Evolutionary conservation across 2,113 vertebrate species (phyloP), one percentile per base, ranked within the genome.

Genomic region (Corynorhinus townsendii): DNA sequence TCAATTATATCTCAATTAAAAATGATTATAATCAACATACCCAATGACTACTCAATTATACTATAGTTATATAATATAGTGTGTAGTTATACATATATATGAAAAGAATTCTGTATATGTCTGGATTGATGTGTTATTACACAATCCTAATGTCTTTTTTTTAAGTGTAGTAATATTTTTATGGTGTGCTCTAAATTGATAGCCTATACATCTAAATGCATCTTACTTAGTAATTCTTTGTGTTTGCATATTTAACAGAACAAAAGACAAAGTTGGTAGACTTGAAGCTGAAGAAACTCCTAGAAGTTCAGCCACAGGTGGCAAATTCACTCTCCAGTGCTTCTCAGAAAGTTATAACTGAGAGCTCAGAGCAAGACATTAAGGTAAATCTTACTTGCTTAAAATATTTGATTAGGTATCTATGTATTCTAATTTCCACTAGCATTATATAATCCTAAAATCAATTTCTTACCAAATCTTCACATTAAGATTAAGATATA

Each of bases 281-380:
- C 97, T 98, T 99, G 97, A 99, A 99, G 97, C 98, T 99, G 97
- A 99, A 99, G 98, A 99, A 99, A 97, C 98, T 99, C 96, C 97
- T 98, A 88, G 99, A 99, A 96, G 92, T 98, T 97, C 98, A 98
- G 97, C 99, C 99, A 96, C 98, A 99, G 98, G 99, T 98, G 98
- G 97, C 97, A 96, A 98, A 98, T 97, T 99, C 98, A 79, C 85
- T 98, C 86, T 97, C 98, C 79, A 96, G 95, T 93, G 95, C 97
- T 96, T 89, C 97, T 97, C 98, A 98, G 96, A 99, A 98, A 97
- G 90, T 97, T 97, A 85, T 96, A 80, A 95, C 97, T 81, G 98
- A 98, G 91, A 97, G 93, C 97, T 96, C 97, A 33, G 98, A 98
- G 86, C 98, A 98, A 97, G 98, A 98, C 94, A 89, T 98, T 93